Conservation (phyloP, 2,113 vertebrate genomes). For the Dasyprocta punctata region DNA sequence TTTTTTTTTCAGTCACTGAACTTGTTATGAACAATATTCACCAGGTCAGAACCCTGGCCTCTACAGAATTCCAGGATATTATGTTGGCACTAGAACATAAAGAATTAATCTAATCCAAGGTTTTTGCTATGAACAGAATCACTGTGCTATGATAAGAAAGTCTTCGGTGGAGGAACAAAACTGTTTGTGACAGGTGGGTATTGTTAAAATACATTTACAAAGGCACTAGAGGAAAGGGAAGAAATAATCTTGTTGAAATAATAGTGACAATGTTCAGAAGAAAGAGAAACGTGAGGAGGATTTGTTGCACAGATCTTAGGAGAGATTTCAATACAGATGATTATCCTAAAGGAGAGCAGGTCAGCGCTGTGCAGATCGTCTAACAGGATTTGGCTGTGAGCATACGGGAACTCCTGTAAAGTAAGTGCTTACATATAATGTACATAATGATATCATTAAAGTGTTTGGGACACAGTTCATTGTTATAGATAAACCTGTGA, state of each 20-base stretch:
- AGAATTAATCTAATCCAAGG: not conserved
- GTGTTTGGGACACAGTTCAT: not conserved
- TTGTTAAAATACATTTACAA: not conserved
- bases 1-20: not conserved
- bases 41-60: not conserved
- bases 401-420: not conserved
- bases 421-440: not conserved
- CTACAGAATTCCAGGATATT: not conserved
- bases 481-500: not conserved
- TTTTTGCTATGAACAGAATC: conserved; percentile 44
- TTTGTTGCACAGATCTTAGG: not conserved
- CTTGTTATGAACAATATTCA: not conserved
- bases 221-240: not conserved
- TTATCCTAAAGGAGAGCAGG: not conserved
- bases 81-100: not conserved
- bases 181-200: conserved; percentile 38
- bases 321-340: not conserved
- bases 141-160: not conserved
- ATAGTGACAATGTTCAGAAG: not conserved
- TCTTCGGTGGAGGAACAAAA: conserved; percentile 34
- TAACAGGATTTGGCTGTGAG: not conserved
- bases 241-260: not conserved
- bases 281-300: not conserved
- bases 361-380: not conserved
- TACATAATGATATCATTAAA: not conserved